These are phyloP conservation scores for Bufo gargarizans DNA, from an alignment of 2,113 vertebrate species.

Conservation along the genomic window DNA sequence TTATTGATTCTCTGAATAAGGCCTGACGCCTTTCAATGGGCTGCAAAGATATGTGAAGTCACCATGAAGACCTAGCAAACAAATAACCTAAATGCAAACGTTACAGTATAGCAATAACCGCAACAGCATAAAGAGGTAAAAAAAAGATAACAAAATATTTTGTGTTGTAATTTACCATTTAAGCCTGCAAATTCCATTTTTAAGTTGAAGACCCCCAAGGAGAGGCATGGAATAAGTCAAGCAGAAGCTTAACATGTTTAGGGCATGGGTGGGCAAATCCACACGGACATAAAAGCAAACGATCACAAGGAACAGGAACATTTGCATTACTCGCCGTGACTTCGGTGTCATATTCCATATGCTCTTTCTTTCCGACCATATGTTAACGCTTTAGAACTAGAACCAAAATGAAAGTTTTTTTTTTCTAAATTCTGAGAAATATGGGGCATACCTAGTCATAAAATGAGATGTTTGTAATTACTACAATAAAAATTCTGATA, in stretches of 20 bases:
- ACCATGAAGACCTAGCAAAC: not conserved
- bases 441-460: too few relatives aligned
- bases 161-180: not conserved
- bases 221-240: not conserved
- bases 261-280: slow-evolving; percentile 22
- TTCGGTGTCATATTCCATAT: slow-evolving; percentile 36
- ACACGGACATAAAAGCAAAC: slow-evolving; percentile 25
- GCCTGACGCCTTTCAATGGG: not conserved
- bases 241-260: slow-evolving; percentile 21
- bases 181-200: not conserved
- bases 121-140: too few relatives aligned
- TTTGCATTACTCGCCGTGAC: slow-evolving; percentile 27
- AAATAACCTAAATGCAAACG: not conserved
- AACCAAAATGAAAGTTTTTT: slow-evolving; percentile 8
- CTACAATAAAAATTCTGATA: not conserved
- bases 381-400: not conserved
- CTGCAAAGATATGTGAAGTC: not conserved
- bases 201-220: slow-evolving; percentile 12
- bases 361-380: slow-evolving; percentile 20
- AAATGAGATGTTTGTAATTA: not conserved
- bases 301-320: slow-evolving; percentile 2
- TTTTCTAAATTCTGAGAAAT: too few relatives aligned
- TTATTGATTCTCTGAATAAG: not conserved
- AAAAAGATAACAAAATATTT: not conserved
- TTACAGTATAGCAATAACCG: not conserved